Evolutionary conservation across 2,797 vertebrate species (phyloP).

Genomic region (Astyanax mexicanus): DNA sequence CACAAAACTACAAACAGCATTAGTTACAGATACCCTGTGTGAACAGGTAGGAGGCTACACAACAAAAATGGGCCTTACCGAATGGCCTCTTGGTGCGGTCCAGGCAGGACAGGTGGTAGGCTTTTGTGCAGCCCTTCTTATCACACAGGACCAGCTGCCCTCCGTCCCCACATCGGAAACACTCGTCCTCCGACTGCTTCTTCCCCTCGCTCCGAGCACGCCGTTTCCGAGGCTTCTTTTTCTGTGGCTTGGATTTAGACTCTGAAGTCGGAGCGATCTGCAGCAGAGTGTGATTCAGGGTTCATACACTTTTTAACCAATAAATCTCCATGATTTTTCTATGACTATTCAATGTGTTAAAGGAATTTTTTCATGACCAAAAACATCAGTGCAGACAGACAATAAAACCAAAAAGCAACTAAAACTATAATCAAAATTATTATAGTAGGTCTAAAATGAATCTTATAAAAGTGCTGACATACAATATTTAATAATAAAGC

Average conservation of each 20-base stretch:
- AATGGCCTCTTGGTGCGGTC: slow-evolving; percentile 94
- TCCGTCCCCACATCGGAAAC: slow-evolving; percentile 95
- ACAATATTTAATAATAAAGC: no score
- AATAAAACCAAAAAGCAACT: no score
- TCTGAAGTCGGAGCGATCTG: slow-evolving; percentile 83
- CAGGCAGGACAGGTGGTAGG: slow-evolving; percentile 95
- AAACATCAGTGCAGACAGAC: no score
- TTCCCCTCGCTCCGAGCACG: slow-evolving; percentile 83
- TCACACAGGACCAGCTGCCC: slow-evolving; percentile 94
- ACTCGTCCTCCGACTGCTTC: slow-evolving; percentile 93
- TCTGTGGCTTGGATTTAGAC: slow-evolving; percentile 88
- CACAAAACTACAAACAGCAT: not conserved
- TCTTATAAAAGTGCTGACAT: no score
- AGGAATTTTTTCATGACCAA: no score
- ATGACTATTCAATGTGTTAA: no score
- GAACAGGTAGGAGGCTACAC: not conserved
- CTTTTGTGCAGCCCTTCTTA: slow-evolving; percentile 94
- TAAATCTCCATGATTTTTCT: no score
- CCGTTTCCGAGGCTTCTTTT: slow-evolving; percentile 86
- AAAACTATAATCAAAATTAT: no score
- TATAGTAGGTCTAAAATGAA: no score
- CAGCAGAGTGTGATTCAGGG: no score
- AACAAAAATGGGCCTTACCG: slow-evolving; percentile 75
- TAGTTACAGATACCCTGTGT: no score
- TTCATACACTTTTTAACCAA: no score